Evolutionary conservation across 2,113 vertebrate species (phyloP), one percentile per base, ranked within the genome.

Genomic region (Crotalus tigris): DNA sequence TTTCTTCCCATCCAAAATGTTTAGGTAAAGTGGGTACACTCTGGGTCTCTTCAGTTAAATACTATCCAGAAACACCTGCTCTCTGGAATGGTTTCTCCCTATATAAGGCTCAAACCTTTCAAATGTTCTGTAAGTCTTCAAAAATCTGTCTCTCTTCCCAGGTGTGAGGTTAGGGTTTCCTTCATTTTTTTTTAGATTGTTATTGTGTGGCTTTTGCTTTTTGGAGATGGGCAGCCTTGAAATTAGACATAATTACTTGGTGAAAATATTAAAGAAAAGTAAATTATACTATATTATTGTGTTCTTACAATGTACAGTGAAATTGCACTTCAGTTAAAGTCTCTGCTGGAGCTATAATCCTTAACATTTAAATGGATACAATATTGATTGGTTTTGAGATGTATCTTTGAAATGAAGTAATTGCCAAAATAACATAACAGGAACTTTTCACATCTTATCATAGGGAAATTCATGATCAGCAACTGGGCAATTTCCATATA

Each of bases 341-440:
- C 46, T 91, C 92, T 89, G 39, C 89, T 57, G 85, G 21, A 12
- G 5, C 53, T 93, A 89, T 92, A 26, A 92, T 86, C 54, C 0
- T 61, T 92, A 90, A 49, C 1, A 54, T 87, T 92, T 90, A 92
- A 92, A 59, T 51, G 13, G 2, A 1, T 57, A 87, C 1, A 85
- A 1, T 44, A 92, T 54, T 88, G 19, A 90, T 17, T 93, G 81
- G 24, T 23, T 92, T 91, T n/a, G 10, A 33, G 13, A 0, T 86
- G 26, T 15, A 93, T 46, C 93, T 85, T 85, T 91, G n/a, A 93
- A 89, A 64, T 33, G 12, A 93, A 29, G 2, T 88, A 93, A 17
- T 91, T 39, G 1, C 15, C 44, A 61, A 33, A 11, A 44, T 87
- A 1, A 3, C 39, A 17, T 9, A 59, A 51, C 49, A 9, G 39